Percentiles rank a stretch among this genome's conserved stretches.
Evolutionary conservation across 1,140 invertebrate species (phyloP).

Genomic region (Kradibia gibbosae): DNA sequence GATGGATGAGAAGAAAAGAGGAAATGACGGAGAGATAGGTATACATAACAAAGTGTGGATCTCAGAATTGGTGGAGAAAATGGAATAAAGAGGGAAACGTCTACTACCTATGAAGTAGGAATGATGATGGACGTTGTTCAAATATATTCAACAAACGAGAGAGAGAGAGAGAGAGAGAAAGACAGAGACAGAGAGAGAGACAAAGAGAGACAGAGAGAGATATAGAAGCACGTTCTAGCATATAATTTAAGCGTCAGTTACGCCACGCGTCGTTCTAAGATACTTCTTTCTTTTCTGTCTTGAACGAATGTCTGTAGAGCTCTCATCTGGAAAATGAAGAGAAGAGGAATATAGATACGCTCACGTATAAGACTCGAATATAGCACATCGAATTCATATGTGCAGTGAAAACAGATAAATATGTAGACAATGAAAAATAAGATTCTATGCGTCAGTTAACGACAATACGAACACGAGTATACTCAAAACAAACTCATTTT

Average conservation of each 20-base stretch:
- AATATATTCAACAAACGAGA: neutral
- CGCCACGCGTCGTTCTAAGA: neutral
- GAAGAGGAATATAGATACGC: neutral
- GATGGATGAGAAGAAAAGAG: neutral
- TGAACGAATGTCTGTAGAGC: neutral
- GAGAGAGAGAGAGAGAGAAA: neutral
- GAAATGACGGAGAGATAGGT: neutral
- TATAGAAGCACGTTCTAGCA: neutral
- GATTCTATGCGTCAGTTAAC: neutral
- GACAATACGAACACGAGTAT: neutral
- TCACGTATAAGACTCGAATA: neutral
- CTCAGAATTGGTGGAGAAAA: neutral
- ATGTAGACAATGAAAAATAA: conserved; percentile 8
- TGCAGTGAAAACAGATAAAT: neutral
- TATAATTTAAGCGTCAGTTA: conserved; percentile 12
- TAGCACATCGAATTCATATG: neutral
- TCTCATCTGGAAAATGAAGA: conserved; percentile 1
- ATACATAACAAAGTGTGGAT: conserved; percentile 6
- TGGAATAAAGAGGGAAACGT: neutral
- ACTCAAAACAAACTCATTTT: neutral
- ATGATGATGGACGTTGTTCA: neutral
- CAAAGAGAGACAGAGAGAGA: no score
- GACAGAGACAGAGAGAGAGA: neutral
- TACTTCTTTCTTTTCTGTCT: neutral
- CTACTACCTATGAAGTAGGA: conserved; percentile 7